Conservation (phyloP, 2,113 vertebrate species). For the Ondatra zibethicus region DNA sequence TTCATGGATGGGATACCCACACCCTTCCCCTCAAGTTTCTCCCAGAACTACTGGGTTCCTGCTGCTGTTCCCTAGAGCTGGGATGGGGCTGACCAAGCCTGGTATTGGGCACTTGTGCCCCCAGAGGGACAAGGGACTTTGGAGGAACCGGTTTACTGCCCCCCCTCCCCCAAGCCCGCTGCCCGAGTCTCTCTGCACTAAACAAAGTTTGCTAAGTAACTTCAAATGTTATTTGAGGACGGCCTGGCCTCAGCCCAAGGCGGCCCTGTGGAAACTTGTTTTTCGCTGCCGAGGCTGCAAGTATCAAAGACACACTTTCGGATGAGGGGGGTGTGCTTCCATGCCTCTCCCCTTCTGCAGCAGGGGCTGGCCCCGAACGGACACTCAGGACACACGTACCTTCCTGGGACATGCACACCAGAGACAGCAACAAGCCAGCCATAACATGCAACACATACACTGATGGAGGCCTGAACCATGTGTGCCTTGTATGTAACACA, state of each 20-base stretch:
- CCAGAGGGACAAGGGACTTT: conserved; percentile 68
- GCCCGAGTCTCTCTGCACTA: conserved; percentile 77
- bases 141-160: conserved; percentile 75
- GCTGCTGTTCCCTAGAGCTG: background rate
- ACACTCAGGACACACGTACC: conserved; percentile 25
- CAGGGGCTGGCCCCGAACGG: conserved; percentile 49
- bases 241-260: conserved; percentile 79
- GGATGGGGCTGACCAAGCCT: background rate
- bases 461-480: background rate
- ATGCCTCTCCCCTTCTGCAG: conserved; percentile 24
- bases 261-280: conserved; percentile 82
- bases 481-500: background rate
- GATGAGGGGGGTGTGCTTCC: conserved; percentile 54
- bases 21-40: background rate
- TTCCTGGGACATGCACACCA: background rate
- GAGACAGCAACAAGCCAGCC: background rate
- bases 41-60: background rate
- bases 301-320: conserved; percentile 82
- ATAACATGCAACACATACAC: background rate
- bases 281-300: conserved; percentile 81
- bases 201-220: conserved; percentile 84
- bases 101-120: conserved; percentile 62
- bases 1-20: background rate
- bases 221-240: conserved; percentile 84
- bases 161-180: conserved; percentile 42